These are phyloP conservation scores for Pseudorhiza aurosa DNA, from an alignment of 30 jellyfish, hydroid and myxozoan genomes.

Conservation along the genomic window DNA sequence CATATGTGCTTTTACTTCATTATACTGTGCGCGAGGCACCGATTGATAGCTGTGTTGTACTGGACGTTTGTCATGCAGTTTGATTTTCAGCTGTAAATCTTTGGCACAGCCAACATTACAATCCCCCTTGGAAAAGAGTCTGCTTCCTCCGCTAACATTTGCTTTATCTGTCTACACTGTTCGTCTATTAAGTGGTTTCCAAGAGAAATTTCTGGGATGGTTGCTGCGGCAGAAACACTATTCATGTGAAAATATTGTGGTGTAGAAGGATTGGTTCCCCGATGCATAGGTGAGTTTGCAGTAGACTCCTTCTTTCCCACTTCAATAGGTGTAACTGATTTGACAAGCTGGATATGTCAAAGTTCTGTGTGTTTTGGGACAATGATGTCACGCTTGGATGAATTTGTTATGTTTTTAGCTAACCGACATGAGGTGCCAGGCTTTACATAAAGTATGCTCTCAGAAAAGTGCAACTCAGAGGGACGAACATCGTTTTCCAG, in stretches of 20 bases:
- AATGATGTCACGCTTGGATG: constrained; percentile 29
- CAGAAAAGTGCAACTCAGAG: too few relatives aligned
- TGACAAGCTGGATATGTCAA: constrained; percentile 31
- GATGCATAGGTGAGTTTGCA: not conserved
- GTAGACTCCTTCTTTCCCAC: not conserved
- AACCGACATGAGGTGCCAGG: too few relatives aligned
- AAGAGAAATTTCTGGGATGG: too few relatives aligned
- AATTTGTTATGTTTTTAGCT: too few relatives aligned
- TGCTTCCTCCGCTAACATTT: constrained; percentile 23
- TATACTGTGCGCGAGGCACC: constrained; percentile 22
- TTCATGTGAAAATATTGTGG: too few relatives aligned
- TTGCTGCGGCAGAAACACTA: too few relatives aligned
- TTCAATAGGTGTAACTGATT: constrained; percentile 52
- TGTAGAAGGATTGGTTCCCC: too few relatives aligned
- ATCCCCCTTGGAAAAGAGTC: constrained; percentile 21
- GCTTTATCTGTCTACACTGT: not conserved
- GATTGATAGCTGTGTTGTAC: constrained; percentile 11
- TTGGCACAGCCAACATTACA: constrained; percentile 19
- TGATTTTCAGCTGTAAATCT: constrained; percentile 20
- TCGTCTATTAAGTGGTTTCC: too few relatives aligned
- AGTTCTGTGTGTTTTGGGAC: constrained; percentile 54
- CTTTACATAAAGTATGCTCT: too few relatives aligned
- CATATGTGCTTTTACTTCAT: constrained; percentile 31
- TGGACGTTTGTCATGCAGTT: constrained; percentile 17
- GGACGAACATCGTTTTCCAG: too few relatives aligned